These are phyloP conservation scores for Drosophila putrida DNA, from an alignment of 2,888 invertebrate species.

Conservation along the genomic window DNA sequence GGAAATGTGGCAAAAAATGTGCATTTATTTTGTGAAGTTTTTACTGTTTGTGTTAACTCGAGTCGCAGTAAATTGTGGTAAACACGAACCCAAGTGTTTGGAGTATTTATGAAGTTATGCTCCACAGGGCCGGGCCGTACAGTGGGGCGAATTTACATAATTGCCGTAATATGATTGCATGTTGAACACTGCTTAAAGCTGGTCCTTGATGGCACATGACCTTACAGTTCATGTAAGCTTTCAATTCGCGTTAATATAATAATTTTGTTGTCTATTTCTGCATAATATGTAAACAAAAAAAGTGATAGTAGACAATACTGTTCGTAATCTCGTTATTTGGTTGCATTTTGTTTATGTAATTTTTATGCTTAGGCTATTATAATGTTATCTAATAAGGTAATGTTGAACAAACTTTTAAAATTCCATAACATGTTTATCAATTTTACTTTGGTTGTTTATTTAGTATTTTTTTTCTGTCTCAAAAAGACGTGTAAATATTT, in stretches of 20 bases:
- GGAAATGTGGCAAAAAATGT: slow-evolving; percentile 79
- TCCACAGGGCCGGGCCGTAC: slow-evolving; percentile 74
- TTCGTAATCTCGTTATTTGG: too few relatives aligned
- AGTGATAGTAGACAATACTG: too few relatives aligned
- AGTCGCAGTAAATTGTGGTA: slow-evolving; percentile 80
- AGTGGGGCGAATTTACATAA: slow-evolving; percentile 77
- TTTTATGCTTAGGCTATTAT: too few relatives aligned
- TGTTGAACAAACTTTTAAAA: too few relatives aligned
- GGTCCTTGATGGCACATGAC: not conserved
- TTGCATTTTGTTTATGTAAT: too few relatives aligned
- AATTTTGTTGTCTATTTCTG: too few relatives aligned
- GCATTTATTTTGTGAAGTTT: slow-evolving; percentile 69
- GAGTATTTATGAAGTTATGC: slow-evolving; percentile 72
- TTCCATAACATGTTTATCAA: too few relatives aligned
- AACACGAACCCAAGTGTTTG: slow-evolving; percentile 79
- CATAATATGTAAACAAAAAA: too few relatives aligned
- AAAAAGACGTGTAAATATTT: too few relatives aligned
- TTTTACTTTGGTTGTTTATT: too few relatives aligned
- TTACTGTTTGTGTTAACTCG: slow-evolving; percentile 64
- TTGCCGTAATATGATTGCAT: slow-evolving; percentile 68
- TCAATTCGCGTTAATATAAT: not conserved
- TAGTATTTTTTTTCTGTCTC: too few relatives aligned
- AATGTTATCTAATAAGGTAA: too few relatives aligned
- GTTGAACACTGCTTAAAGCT: slow-evolving; percentile 20
- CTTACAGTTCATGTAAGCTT: not conserved